phyloP scores from a whole-genome alignment of 1,140 invertebrate genomes.

The Pararge aegeria region DNA sequence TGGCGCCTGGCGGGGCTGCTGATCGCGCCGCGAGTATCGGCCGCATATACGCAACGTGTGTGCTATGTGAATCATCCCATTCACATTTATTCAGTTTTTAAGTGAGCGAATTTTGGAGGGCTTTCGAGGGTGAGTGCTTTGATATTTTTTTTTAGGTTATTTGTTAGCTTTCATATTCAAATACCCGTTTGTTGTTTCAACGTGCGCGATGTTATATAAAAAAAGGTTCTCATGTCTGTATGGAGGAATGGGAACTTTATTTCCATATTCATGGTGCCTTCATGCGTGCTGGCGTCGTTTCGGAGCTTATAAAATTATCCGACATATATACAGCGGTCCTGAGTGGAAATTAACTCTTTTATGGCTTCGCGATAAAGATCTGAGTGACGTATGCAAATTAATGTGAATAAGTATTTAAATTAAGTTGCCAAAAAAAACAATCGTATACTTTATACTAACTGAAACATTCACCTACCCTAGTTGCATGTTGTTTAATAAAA shows the following conservation, averaged over 20 bases:
- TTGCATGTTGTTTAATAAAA: too few species aligned
- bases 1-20: slow-evolving; percentile 21
- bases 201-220: neutral
- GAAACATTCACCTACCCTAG: too few species aligned
- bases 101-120: slow-evolving; percentile 42
- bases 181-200: neutral
- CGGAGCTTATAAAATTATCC: slow-evolving; percentile 16
- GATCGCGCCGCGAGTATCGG: slow-evolving; percentile 1
- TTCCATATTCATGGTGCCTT: slow-evolving; percentile 36
- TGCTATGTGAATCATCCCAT: slow-evolving; percentile 40
- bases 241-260: slow-evolving; percentile 23
- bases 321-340: neutral
- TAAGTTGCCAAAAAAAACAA: neutral
- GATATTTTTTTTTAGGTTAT: slow-evolving; percentile 12
- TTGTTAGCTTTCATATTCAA: neutral
- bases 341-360: slow-evolving; percentile 15
- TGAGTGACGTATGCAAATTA: slow-evolving; percentile 3
- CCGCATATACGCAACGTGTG: slow-evolving; percentile 30
- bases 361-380: neutral
- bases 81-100: slow-evolving; percentile 30
- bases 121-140: slow-evolving; percentile 38
- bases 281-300: slow-evolving; percentile 23
- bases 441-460: too few species aligned
- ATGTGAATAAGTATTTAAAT: slow-evolving; percentile 4
- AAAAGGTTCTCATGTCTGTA: slow-evolving; percentile 17